These are phyloP conservation scores for Rhagonycha fulva DNA, from an alignment of 2,888 invertebrate species.

Conservation along the genomic window DNA sequence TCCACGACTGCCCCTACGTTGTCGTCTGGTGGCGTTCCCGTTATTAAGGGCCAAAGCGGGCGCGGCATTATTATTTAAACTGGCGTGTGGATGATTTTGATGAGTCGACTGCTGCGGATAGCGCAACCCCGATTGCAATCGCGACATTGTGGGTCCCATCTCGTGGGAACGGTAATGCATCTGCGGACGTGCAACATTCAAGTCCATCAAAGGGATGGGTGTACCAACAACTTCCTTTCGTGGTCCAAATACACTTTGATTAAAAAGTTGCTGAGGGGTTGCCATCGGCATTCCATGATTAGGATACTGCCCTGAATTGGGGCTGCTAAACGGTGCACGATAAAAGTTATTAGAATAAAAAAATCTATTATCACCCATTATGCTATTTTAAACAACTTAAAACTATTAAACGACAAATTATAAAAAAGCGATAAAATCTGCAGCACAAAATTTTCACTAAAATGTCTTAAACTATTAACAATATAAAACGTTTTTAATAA, in stretches of 20 bases:
- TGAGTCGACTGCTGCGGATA: not conserved
- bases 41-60: not conserved
- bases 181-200: not conserved
- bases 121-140: not conserved
- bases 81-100: not conserved
- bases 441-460: not conserved
- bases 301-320: not conserved
- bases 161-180: not conserved
- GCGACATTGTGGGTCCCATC: no score
- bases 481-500: not conserved
- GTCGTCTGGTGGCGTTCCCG: not conserved
- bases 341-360: not conserved
- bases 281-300: not conserved
- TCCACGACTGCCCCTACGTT: not conserved
- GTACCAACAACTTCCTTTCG: not conserved
- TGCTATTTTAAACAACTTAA: not conserved
- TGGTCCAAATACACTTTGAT: no score
- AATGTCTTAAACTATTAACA: not conserved
- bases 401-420: not conserved
- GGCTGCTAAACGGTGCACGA: not conserved
- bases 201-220: not conserved
- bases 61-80: not conserved
- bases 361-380: not conserved
- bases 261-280: not conserved
- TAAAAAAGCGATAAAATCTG: not conserved